Percentiles rank a stretch among this genome's conserved stretches.
Conservation (phyloP, 1,140 invertebrate genomes). For the Diploscapter pachys region DNA sequence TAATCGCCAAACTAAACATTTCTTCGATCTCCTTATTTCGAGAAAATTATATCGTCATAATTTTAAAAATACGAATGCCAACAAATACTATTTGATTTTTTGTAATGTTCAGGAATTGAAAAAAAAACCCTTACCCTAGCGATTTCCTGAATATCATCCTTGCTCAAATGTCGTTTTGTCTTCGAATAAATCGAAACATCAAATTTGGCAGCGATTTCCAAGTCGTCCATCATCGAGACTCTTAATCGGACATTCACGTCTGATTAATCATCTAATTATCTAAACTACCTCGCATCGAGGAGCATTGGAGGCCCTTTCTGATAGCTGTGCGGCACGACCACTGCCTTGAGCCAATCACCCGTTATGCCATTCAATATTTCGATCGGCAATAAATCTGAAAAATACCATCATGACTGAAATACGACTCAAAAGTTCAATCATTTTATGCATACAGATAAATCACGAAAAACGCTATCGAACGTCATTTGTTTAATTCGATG, state of each 20-base stretch:
- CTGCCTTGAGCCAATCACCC: conserved; percentile 3
- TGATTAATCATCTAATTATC: conserved; percentile 2
- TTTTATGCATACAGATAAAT: conserved; percentile 2
- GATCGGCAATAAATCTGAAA: conserved; percentile 23
- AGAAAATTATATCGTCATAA: too few species aligned
- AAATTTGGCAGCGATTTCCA: too few species aligned
- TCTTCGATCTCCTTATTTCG: too few species aligned
- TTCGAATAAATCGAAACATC: neutral
- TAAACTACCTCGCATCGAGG: conserved; percentile 13
- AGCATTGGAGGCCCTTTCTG: neutral
- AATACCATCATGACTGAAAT: neutral
- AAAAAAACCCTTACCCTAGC: conserved; percentile 36
- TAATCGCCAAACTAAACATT: conserved; percentile 37
- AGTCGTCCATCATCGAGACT: neutral
- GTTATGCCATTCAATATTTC: conserved; percentile 26
- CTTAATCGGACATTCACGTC: conserved; percentile 4
- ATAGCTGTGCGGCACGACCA: conserved; percentile 25
- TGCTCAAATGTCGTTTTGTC: conserved; percentile 10
- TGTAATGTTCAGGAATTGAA: too few species aligned
- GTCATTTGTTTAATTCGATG: neutral
- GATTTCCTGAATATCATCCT: conserved; percentile 41
- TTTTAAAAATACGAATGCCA: too few species aligned
- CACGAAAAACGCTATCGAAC: neutral
- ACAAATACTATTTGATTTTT: too few species aligned
- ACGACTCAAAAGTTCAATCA: neutral